Evolutionary conservation across 2,797 vertebrate genomes (phyloP).

Genomic region (Arrhamphus sclerolepis): DNA sequence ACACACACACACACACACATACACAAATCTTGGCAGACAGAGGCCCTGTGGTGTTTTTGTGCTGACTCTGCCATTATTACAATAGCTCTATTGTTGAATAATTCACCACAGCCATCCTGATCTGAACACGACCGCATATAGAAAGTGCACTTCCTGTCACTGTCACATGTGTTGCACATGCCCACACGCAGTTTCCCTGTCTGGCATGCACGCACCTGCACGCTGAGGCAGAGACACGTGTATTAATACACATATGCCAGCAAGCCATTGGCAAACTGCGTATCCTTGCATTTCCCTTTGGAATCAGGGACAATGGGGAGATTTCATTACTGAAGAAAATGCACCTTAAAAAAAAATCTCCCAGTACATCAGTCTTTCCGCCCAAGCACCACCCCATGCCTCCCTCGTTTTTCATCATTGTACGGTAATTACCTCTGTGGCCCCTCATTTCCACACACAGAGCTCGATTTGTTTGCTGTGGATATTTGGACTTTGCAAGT

Average conservation of each 20-base stretch:
- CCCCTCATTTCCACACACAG: slow-evolving; percentile 13
- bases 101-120: slow-evolving; percentile 58
- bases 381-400: slow-evolving; percentile 16
- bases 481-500: not conserved
- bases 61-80: slow-evolving; percentile 69
- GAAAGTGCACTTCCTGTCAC: slow-evolving; percentile 34
- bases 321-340: slow-evolving; percentile 55
- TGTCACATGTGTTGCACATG: slow-evolving; percentile 28
- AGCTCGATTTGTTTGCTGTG: slow-evolving; percentile 1
- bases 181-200: slow-evolving; percentile 21
- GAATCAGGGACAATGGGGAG: too few species aligned
- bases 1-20: slow-evolving; percentile 7
- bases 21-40: slow-evolving; percentile 47
- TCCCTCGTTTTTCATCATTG: slow-evolving; percentile 58
- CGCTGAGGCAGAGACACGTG: not conserved
- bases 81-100: slow-evolving; percentile 67
- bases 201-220: slow-evolving; percentile 1
- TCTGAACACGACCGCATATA: slow-evolving; percentile 22
- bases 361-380: slow-evolving; percentile 59
- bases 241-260: slow-evolving; percentile 5
- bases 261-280: not conserved
- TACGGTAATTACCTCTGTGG: slow-evolving; percentile 53
- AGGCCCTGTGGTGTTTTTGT: slow-evolving; percentile 51
- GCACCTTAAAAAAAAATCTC: slow-evolving; percentile 65
- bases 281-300: too few species aligned